A percentile compares a stretch with the other conserved stretches of the same genome.
Conservation (phyloP, 2,888 invertebrate species). For the Uloborus plumipes region DNA sequence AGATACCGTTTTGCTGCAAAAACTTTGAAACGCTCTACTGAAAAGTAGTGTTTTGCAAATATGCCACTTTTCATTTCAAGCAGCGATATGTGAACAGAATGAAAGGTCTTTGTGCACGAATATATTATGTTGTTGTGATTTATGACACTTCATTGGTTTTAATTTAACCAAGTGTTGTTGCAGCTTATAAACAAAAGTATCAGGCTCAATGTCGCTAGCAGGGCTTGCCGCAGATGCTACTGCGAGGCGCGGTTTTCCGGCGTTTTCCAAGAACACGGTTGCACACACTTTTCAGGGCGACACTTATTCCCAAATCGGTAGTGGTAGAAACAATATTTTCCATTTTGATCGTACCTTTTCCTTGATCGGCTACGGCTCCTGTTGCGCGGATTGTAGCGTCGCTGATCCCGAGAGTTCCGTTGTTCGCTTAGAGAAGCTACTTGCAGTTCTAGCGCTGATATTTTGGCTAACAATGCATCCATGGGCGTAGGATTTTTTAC, state of each 20-base stretch:
- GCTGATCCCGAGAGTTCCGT: background rate
- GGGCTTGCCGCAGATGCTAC: background rate
- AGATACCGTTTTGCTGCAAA: no score
- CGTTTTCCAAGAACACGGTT: background rate
- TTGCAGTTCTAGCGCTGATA: background rate
- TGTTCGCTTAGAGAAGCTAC: background rate
- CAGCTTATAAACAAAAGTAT: no score
- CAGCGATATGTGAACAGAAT: no score
- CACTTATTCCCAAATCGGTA: background rate
- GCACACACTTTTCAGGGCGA: background rate
- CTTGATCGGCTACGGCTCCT: background rate
- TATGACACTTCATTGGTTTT: background rate
- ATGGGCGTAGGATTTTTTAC: background rate
- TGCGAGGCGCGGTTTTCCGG: background rate
- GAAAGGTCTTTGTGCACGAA: no score
- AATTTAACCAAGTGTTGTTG: conserved; percentile 15
- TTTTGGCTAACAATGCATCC: background rate
- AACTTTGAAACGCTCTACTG: no score
- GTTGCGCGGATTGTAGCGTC: background rate
- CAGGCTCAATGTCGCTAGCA: background rate
- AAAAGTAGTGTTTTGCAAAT: no score
- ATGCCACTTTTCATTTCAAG: no score
- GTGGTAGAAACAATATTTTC: background rate
- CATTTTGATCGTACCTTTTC: background rate
- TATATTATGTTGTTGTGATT: no score